Base-by-base conservation (phyloP, 2,888 invertebrate species). In the Mythimna vitellina region DNA sequence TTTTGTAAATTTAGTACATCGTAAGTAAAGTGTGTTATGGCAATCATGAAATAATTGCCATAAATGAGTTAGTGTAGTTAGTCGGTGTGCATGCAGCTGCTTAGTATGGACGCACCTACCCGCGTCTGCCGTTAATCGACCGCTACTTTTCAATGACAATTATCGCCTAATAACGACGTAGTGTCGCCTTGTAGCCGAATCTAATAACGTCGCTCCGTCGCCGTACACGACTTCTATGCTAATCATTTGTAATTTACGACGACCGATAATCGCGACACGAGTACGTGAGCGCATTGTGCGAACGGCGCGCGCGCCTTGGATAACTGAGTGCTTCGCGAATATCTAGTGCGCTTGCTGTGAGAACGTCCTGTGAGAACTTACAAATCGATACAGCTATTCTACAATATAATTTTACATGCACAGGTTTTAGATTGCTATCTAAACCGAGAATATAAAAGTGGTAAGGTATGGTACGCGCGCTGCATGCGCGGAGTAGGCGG, bases 261-360 rank as follows among this genome's bases (percentile, higher is more conserved):
- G 92, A 87, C 86, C 92, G 94, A 94, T 95, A 95, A 96, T 96
- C 95, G 95, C 95, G 93, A 94, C 91, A 91, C 83, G 91, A 88
- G 94, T 94, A 95, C 95, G 95, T 95, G 95, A 94, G 92, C 91
- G 93, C 94, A 94, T 93, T 94, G 93, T 92, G 92, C 94, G 91
- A 93, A 89, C 89, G 78, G 80, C 85, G 88, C 85, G 87, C 87
- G 88, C 87, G 87, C 87, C 84, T 87, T 86, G 83, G 72, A 74
- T 86, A 76, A 78, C 80, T 84, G 81, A 81, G 85, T 83, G 78
- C 73, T 81, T 81, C 81, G 86, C 87, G 80, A 90, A 89, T 86
- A 89, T 85, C 79, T 83, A 66, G 77, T 75, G 80, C 73, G 71
- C 71, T 73, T 64, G 78, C 87, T 87, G 90, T 88, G 87, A 89